Evolutionary conservation across 2,888 invertebrate species (phyloP).

Genomic region (Netelia fuscicornis): DNA sequence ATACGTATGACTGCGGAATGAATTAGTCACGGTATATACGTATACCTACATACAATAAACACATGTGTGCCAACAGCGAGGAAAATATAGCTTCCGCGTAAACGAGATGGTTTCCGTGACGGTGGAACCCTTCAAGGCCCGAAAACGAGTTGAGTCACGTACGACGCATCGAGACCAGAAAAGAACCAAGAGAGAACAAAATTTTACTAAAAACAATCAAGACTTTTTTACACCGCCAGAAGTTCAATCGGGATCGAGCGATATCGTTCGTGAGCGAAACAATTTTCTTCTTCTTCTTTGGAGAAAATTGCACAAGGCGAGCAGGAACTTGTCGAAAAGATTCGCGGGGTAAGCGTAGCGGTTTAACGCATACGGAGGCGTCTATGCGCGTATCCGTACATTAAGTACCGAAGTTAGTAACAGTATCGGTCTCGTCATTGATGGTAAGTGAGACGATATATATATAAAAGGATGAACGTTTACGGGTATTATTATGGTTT

Average conservation of each 20-base stretch:
- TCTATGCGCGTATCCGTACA: background rate
- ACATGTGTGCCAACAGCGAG: background rate
- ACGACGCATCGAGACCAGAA: too few relatives aligned
- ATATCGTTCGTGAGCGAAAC: too few relatives aligned
- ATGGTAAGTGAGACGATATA: background rate
- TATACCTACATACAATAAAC: background rate
- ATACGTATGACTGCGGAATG: conserved; percentile 47
- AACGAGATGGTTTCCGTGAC: conserved; percentile 17
- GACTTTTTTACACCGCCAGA: too few relatives aligned
- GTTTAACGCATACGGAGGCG: too few relatives aligned
- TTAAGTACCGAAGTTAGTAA: conserved; percentile 26
- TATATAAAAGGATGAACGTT: conserved; percentile 56
- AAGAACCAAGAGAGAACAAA: too few relatives aligned
- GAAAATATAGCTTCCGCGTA: conserved; percentile 20
- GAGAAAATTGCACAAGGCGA: too few relatives aligned
- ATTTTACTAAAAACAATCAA: too few relatives aligned
- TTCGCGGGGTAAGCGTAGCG: too few relatives aligned
- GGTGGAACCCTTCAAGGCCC: background rate
- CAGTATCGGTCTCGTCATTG: background rate
- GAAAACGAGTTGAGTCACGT: too few relatives aligned
- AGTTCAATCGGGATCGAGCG: too few relatives aligned
- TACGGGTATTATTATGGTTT: conserved; percentile 64
- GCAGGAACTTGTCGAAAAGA: too few relatives aligned
- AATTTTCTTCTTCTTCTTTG: too few relatives aligned
- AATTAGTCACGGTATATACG: conserved; percentile 36